Conservation (phyloP, 2,797 vertebrate genomes). For the Megaceryle alcyon region DNA sequence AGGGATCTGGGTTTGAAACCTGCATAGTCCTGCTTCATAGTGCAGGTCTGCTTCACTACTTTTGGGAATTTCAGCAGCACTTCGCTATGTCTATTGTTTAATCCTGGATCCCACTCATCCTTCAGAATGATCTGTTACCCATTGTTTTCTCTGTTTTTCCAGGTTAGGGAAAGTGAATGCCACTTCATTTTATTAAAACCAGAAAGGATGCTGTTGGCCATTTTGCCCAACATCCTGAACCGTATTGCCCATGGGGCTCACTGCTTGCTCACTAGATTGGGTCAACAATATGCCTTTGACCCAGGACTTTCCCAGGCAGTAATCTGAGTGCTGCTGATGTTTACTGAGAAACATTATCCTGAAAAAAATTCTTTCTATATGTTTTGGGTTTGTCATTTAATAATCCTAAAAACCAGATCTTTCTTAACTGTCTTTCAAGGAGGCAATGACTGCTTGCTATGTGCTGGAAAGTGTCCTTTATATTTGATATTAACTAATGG, state of each 20-base stretch:
- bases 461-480: conserved; percentile 14
- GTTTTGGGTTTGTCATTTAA: background rate
- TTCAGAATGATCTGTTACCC: background rate
- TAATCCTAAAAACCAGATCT: background rate
- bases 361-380: background rate
- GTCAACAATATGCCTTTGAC: background rate
- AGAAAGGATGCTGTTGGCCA: background rate
- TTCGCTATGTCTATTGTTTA: background rate
- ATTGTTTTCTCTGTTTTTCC: background rate
- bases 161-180: background rate
- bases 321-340: background rate
- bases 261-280: background rate
- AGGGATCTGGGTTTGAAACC: background rate
- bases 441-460: background rate
- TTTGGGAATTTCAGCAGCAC: background rate
- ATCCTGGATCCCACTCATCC: background rate
- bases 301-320: background rate
- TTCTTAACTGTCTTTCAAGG: background rate
- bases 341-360: background rate
- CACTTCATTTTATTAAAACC: background rate
- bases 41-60: background rate
- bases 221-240: background rate
- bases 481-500: conserved; percentile 59
- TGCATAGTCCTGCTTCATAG: background rate
- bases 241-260: background rate